Evolutionary conservation across 1,140 invertebrate genomes (phyloP), one percentile per base, ranked within the genome.

Genomic region (Goniozus legneri): DNA sequence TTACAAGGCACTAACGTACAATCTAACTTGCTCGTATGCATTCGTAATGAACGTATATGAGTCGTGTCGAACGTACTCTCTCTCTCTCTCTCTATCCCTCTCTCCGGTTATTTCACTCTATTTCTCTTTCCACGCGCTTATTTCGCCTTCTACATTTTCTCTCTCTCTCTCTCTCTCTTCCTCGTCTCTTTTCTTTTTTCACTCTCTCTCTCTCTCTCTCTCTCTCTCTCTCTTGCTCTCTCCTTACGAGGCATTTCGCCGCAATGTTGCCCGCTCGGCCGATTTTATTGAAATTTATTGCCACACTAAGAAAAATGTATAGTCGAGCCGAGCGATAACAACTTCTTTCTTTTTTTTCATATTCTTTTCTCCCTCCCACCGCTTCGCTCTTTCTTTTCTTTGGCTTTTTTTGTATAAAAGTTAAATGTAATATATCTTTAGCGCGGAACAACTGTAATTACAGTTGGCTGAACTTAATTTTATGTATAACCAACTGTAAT

Each of bases 31-130:
- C 67, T 68, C 64, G 64, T 71, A 71, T 74, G 70, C 73, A 75
- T 75, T 74, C 64, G 70, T 75, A 74, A 75, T 75, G 68, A 74
- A 72, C 68, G 69, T 72, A 71, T 73, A 75, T 72, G 70, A 74
- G 72, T 75, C 68, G 70, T 69, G 69, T 72, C 69, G 65, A 72
- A 71, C 60, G 41, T 47, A 38, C 57, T 54, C 57, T 14, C n/a
- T 33, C 14, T 33, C 32, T 45, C 52, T 49, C 46, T 22, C 3
- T 14, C 13, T 33, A 8, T 34, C 21, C 40, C 19, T 38, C 14
- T 33, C 12, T 18, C 16, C 24, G 7, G 31, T 13, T 8, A 8
- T 10, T 10, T 10, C 35, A 42, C 43, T 40, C 36, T 24, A 27
- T 27, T 27, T 4, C 24, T 27, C 10, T 27, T 27, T 10, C 24